These are phyloP conservation scores for Trichonephila inaurata DNA, from an alignment of 1,140 invertebrate genomes.

Conservation along the genomic window DNA sequence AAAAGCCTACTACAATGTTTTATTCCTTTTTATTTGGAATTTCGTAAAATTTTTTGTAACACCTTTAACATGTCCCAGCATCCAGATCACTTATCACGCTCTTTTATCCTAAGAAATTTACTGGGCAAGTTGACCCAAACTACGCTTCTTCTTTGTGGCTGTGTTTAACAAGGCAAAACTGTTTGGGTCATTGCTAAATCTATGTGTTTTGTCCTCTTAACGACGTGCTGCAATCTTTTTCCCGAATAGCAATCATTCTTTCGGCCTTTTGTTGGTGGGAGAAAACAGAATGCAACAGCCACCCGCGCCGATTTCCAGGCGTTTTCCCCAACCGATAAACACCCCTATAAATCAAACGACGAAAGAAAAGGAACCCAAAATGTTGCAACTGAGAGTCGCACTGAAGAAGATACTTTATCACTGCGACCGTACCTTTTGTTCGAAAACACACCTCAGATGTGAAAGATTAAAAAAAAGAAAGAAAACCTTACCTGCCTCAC, in stretches of 20 bases:
- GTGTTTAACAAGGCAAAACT: background rate
- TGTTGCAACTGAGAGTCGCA: slow-evolving; percentile 18
- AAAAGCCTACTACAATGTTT: too few relatives aligned
- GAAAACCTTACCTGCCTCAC: background rate
- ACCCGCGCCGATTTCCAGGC: background rate
- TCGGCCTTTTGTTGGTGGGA: background rate
- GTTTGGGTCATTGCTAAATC: slow-evolving; percentile 9
- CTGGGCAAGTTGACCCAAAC: background rate
- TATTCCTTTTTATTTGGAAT: too few relatives aligned
- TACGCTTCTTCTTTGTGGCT: background rate
- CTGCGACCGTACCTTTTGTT: background rate
- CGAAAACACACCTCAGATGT: slow-evolving; percentile 18
- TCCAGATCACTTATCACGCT: background rate
- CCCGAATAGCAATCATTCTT: slow-evolving; percentile 11
- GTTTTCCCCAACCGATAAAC: slow-evolving; percentile 13
- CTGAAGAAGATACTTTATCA: slow-evolving; percentile 51
- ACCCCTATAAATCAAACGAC: slow-evolving; percentile 55
- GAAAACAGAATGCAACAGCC: background rate
- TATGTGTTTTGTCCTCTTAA: slow-evolving; percentile 11
- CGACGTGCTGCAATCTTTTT: slow-evolving; percentile 1
- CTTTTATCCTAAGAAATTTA: background rate
- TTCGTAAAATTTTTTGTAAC: too few relatives aligned
- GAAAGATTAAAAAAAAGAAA: too few relatives aligned
- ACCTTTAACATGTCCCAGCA: too few relatives aligned
- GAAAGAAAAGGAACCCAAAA: slow-evolving; percentile 13